These are phyloP conservation scores for Channa argus DNA, from an alignment of 2,113 vertebrate species.

Conservation along the genomic window DNA sequence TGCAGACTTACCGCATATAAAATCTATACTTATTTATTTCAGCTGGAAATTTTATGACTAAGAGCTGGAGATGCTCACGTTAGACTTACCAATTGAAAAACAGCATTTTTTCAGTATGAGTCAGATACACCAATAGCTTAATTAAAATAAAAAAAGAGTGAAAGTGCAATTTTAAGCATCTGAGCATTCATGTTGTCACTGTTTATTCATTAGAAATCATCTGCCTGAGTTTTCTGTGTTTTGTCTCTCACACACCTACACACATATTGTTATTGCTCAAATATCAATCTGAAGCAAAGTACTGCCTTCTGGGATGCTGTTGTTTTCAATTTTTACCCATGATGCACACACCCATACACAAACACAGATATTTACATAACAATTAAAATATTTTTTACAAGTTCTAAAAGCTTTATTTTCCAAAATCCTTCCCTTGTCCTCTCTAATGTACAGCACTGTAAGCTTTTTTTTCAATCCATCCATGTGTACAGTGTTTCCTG, in stretches of 20 bases:
- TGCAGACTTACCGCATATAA: background rate
- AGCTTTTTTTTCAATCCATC: constrained; percentile 48
- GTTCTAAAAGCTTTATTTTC: constrained; percentile 83
- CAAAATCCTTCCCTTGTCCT: constrained; percentile 67
- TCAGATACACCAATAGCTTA: background rate
- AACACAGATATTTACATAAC: constrained; percentile 15
- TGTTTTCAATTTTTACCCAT: constrained; percentile 12
- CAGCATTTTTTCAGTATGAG: too few relatives aligned
- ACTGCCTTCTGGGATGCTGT: constrained; percentile 14
- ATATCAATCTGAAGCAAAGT: constrained; percentile 19
- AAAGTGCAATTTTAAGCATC: background rate
- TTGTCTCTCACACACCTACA: constrained; percentile 18
- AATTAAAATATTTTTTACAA: constrained; percentile 54
- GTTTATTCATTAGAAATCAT: constrained; percentile 46
- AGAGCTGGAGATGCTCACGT: background rate
- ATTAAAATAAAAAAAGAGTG: background rate
- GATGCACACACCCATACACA: constrained; percentile 19
- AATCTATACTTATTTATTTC: background rate
- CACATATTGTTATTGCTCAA: constrained; percentile 30
- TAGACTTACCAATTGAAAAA: too few relatives aligned
- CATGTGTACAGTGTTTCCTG: constrained; percentile 75
- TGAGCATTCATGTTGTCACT: constrained; percentile 17
- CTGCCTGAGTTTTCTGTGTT: constrained; percentile 4
- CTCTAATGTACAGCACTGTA: constrained; percentile 72
- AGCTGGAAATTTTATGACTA: background rate